These are phyloP conservation scores for Chironomus tepperi DNA, from an alignment of 1,140 invertebrate species.

Conservation along the genomic window DNA sequence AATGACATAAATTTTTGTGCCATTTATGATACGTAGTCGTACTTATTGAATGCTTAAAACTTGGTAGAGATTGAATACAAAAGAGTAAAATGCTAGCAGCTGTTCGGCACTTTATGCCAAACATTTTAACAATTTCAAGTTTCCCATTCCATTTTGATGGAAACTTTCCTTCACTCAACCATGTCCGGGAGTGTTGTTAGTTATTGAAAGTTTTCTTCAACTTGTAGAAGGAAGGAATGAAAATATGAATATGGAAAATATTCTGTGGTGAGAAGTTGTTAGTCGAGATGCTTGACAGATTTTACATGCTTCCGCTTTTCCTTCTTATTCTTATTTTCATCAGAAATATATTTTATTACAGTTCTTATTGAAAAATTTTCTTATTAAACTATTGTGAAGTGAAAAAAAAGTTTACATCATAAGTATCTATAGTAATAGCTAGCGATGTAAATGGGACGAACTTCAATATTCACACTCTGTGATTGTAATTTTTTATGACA, in stretches of 20 bases:
- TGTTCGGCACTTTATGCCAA: not conserved
- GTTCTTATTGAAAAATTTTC: too few relatives aligned
- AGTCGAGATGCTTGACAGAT: not conserved
- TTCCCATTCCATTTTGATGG: not conserved
- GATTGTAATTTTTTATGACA: too few relatives aligned
- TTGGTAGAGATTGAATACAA: not conserved
- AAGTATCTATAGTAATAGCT: too few relatives aligned
- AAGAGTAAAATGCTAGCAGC: not conserved
- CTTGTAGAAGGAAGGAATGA: not conserved
- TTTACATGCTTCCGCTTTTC: not conserved
- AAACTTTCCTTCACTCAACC: not conserved
- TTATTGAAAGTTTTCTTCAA: slow-evolving; percentile 9
- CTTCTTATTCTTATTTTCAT: too few relatives aligned
- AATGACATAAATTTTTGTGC: not conserved
- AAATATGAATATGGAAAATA: too few relatives aligned
- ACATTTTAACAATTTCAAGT: not conserved
- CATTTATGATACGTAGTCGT: not conserved
- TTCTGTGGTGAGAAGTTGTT: too few relatives aligned
- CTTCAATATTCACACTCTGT: too few relatives aligned
- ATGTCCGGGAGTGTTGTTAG: not conserved
- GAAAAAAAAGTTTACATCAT: too few relatives aligned
- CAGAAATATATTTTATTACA: too few relatives aligned
- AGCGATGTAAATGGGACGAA: too few relatives aligned
- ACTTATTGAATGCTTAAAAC: not conserved
- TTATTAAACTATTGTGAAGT: too few relatives aligned